Conservation (phyloP, 1,140 invertebrate genomes). For the Macrostomum lignano region DNA sequence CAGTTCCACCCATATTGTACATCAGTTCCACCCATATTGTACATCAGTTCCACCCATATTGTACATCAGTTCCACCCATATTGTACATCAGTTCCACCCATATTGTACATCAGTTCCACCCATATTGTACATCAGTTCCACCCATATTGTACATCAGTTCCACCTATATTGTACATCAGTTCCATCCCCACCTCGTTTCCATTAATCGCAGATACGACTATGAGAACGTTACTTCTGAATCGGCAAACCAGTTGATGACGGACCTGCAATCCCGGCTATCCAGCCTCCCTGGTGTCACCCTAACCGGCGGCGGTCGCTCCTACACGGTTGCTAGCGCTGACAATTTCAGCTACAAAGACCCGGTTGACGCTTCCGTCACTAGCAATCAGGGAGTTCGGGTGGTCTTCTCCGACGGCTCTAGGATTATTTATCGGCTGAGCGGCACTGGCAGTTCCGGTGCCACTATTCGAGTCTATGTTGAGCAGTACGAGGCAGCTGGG, state of each 20-base stretch:
- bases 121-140: no score
- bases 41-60: no score
- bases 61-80: no score
- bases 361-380: slow-evolving; percentile 59
- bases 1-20: no score
- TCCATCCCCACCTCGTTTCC: no score
- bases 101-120: no score
- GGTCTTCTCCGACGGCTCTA: slow-evolving; percentile 64
- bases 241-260: slow-evolving; percentile 56
- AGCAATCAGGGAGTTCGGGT: slow-evolving; percentile 51
- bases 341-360: slow-evolving; percentile 74
- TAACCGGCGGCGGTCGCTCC: slow-evolving; percentile 12
- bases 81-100: no score
- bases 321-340: slow-evolving; percentile 48
- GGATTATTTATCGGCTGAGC: slow-evolving; percentile 67
- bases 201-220: slow-evolving; percentile 89
- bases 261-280: slow-evolving; percentile 37
- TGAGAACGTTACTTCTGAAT: slow-evolving; percentile 61
- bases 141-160: no score
- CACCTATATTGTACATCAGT: no score
- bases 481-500: slow-evolving; percentile 40
- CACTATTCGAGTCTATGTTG: slow-evolving; percentile 73
- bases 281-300: slow-evolving; percentile 38
- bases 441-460: slow-evolving; percentile 89
- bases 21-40: no score